Evolutionary conservation across 1,140 invertebrate genomes (phyloP).

Genomic region (Drosophila murphyi): DNA sequence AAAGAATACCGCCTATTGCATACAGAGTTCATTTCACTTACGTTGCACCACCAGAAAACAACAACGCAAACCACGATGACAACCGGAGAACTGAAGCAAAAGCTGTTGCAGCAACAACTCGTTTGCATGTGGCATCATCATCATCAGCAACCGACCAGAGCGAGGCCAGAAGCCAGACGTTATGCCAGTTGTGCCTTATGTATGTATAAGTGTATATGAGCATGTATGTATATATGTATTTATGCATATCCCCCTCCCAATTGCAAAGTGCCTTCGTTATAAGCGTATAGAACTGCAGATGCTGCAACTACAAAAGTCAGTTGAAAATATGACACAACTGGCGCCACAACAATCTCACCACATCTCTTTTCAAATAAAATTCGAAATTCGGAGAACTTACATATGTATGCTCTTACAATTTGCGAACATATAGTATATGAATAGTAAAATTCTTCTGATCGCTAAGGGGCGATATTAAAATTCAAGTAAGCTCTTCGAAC

Average conservation of each 20-base stretch:
- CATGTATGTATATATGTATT: not conserved
- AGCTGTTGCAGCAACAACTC: conserved; percentile 34
- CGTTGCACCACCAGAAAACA: conserved; percentile 16
- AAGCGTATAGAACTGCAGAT: conserved; percentile 28
- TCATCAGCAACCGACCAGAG: conserved; percentile 21
- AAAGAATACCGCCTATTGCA: conserved; percentile 40
- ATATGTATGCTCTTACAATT: not conserved
- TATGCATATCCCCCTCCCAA: conserved; percentile 15
- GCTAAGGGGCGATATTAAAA: not conserved
- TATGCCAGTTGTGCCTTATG: conserved; percentile 29
- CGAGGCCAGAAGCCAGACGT: conserved; percentile 27
- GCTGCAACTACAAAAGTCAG: conserved; percentile 26
- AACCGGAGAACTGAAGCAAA: conserved; percentile 26
- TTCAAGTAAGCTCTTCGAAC: not conserved
- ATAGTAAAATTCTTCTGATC: not conserved
- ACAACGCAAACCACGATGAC: conserved; percentile 22
- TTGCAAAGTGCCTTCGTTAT: conserved; percentile 21
- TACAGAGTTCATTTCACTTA: conserved; percentile 29
- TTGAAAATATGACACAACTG: conserved; percentile 64
- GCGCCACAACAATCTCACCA: conserved; percentile 43
- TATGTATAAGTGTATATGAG: not conserved
- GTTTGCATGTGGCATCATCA: conserved; percentile 52
- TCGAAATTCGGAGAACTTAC: not conserved
- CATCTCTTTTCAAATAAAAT: not conserved
- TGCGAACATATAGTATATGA: not conserved